Evolutionary conservation across 92 coral and sea anemone genomes (phyloP).

Genomic region (Heteractis magnifica): DNA sequence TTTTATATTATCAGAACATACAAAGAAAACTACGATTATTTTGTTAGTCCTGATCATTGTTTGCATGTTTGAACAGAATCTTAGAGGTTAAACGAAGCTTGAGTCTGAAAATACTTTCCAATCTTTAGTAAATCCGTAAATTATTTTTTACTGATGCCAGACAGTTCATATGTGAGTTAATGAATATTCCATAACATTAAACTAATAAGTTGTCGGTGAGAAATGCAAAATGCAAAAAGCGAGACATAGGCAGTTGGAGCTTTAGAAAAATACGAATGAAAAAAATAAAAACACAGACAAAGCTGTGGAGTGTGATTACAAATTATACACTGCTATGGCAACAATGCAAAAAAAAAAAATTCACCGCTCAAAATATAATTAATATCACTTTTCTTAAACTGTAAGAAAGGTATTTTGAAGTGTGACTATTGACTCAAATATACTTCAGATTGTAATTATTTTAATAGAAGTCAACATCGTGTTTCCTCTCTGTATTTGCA

Average conservation of each 20-base stretch:
- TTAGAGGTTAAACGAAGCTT: slow-evolving; percentile 12
- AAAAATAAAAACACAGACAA: neutral
- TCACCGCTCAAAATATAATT: neutral
- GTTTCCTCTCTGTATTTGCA: neutral
- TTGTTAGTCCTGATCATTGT: neutral
- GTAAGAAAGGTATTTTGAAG: neutral
- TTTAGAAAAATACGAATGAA: neutral
- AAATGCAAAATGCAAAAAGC: neutral
- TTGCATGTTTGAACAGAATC: slow-evolving; percentile 1
- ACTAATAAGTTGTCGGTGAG: neutral
- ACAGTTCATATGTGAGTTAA: neutral
- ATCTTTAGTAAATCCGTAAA: neutral
- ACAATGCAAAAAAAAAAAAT: neutral
- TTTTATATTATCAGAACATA: neutral
- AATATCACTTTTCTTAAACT: neutral
- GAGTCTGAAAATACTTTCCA: neutral
- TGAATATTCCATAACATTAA: neutral
- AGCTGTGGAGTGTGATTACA: neutral
- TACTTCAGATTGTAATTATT: neutral
- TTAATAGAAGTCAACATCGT: neutral
- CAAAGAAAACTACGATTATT: neutral
- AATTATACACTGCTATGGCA: neutral
- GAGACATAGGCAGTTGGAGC: neutral
- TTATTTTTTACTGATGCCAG: neutral
- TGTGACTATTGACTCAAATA: neutral